These are phyloP conservation scores for Hyphantria cunea DNA, from an alignment of 1,140 invertebrate genomes.

Conservation along the genomic window DNA sequence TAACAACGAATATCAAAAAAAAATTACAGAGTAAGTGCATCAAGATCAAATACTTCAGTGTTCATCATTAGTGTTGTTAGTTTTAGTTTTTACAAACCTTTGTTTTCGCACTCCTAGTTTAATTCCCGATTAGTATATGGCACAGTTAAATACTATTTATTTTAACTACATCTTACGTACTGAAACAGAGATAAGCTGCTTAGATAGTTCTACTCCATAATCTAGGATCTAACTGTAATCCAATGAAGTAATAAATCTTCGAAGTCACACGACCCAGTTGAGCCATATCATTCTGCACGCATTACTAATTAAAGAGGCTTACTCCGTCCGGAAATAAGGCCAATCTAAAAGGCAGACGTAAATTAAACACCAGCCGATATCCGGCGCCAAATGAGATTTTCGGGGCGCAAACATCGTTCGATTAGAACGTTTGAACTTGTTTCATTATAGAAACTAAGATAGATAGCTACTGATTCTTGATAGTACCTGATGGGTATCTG, in stretches of 20 bases:
- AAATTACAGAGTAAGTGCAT: no score
- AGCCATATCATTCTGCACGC: slow-evolving; percentile 6
- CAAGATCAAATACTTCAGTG: no score
- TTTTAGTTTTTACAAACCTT: no score
- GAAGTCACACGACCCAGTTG: neutral
- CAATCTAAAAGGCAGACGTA: slow-evolving; percentile 25
- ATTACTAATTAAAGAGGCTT: slow-evolving; percentile 12
- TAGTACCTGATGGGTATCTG: neutral
- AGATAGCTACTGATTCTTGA: neutral
- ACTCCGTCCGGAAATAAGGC: slow-evolving; percentile 23
- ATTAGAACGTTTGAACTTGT: slow-evolving; percentile 10
- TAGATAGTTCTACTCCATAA: no score
- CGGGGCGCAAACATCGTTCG: slow-evolving; percentile 18
- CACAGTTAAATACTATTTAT: no score
- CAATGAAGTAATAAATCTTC: slow-evolving; percentile 5
- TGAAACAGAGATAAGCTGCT: no score
- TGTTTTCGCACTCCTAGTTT: no score
- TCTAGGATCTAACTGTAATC: no score
- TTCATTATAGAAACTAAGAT: slow-evolving; percentile 12
- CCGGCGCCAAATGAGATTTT: slow-evolving; percentile 33
- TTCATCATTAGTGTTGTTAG: no score
- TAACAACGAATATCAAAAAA: no score
- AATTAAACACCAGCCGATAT: slow-evolving; percentile 27
- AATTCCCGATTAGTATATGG: no score
- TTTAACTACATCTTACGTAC: no score